Evolutionary conservation across 2,888 invertebrate genomes (phyloP), one percentile per base, ranked within the genome.

Genomic region (Pollenia labialis): DNA sequence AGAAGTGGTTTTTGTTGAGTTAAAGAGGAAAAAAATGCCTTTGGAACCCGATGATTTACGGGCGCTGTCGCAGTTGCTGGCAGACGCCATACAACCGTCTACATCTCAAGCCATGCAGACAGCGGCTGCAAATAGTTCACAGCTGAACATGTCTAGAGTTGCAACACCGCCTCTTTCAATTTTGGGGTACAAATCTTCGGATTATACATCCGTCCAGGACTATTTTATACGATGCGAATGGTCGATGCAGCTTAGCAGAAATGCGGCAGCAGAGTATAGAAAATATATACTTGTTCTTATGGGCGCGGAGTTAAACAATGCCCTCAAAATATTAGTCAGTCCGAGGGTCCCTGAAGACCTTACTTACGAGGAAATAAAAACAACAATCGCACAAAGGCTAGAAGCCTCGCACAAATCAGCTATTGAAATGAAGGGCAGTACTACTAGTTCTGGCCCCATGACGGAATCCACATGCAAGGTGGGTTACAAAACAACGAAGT

Each of bases 361-460:
- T 1, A 12, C 52, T 12, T 79, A 79, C 32, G 68, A 48, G 46
- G 58, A 68, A 9, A 79, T 79, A 4, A 79, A 69, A 16, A 32
- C 44, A n/a, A 69, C 18, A n/a, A 82, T 79, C 10, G 75, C 74
- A 12, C 46, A 52, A n/a, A 23, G 64, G 1, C 12, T 81, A 12
- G 81, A 74, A 40, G 42, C 74, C 4, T 60, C 69, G 10, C 81
- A 75, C 11, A 68, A 60, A 69, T 68, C 81, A 12, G 14, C 75
- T 18, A 44, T 16, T 0, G 75, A 23, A 14, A 74, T 48, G 56
- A 74, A 64, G n/a, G n/a, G 12, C 0, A 74, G 18, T 2, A 23
- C 1, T 2, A 23, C 1, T 4, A 14, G 7, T 4, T 0, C 7
- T 11, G 16, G 18, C n/a, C n/a, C n/a, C n/a, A n/a, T n/a, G n/a